Percentiles rank a stretch among this genome's conserved stretches.
Evolutionary conservation across 23 tunicate genomes (phyloP).

Genomic region (Botrylloides violaceus): DNA sequence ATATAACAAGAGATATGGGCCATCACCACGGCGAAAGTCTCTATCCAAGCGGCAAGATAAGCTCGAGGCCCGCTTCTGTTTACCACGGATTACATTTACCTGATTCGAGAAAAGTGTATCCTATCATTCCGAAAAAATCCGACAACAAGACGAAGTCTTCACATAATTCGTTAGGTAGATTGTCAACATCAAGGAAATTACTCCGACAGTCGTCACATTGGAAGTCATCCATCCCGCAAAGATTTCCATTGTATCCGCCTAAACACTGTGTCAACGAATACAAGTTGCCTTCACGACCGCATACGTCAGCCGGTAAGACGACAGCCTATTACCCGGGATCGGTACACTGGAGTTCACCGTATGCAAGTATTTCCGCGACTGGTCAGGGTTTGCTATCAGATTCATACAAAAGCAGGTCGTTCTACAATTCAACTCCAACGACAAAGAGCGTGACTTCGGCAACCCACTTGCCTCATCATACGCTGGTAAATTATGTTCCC

Average conservation of each 20-base stretch:
- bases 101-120: not conserved
- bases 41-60: not conserved
- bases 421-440: slow-evolving; percentile 4
- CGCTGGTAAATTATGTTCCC: slow-evolving; percentile 60
- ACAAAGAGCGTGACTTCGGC: not conserved
- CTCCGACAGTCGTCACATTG: slow-evolving; percentile 5
- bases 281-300: not conserved
- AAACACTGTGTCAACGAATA: not conserved
- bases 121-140: not conserved
- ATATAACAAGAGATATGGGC: too few species aligned
- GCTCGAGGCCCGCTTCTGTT: not conserved
- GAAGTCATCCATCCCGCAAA: slow-evolving; percentile 1
- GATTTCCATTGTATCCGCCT: not conserved
- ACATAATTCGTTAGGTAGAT: not conserved
- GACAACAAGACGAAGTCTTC: not conserved
- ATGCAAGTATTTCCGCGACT: slow-evolving; percentile 59
- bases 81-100: not conserved
- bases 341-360: slow-evolving; percentile 37
- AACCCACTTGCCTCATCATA: slow-evolving; percentile 21
- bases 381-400: slow-evolving; percentile 62
- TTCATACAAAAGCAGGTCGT: slow-evolving; percentile 16
- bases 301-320: not conserved
- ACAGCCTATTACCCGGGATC: not conserved
- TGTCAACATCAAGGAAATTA: not conserved
- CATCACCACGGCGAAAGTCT: too few species aligned